Evolutionary conservation across 2,888 invertebrate genomes (phyloP).

Genomic region (Clitarchus hookeri): DNA sequence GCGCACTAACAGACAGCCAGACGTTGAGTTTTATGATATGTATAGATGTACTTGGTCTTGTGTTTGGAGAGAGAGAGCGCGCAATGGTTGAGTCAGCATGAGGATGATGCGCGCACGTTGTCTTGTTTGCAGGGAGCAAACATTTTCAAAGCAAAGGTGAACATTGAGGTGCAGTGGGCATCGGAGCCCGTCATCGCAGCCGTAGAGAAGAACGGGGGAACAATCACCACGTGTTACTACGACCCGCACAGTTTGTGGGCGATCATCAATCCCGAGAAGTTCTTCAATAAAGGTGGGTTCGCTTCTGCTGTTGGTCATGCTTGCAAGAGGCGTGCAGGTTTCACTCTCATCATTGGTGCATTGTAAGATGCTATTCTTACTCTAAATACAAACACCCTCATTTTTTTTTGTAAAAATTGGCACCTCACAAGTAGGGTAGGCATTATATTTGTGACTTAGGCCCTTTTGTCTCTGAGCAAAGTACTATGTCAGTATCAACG

Average conservation of each 20-base stretch:
- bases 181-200: conserved; percentile 92
- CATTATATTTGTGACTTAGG: no score
- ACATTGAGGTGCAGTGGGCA: conserved; percentile 97
- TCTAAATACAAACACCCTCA: no score
- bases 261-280: conserved; percentile 74
- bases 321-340: no score
- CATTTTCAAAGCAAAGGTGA: conserved; percentile 82
- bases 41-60: background rate
- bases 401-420: no score
- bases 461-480: no score
- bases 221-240: conserved; percentile 92
- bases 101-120: conserved; percentile 27
- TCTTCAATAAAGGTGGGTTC: conserved; percentile 73
- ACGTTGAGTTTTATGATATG: no score
- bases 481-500: no score
- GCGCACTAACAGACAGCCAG: no score
- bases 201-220: conserved; percentile 91
- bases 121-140: conserved; percentile 69
- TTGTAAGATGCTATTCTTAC: no score
- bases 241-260: conserved; percentile 79
- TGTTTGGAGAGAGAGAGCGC: background rate
- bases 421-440: no score
- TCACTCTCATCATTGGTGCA: no score
- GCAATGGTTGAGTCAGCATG: background rate
- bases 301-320: no score